Evolutionary conservation across 2,797 vertebrate genomes (phyloP).

Genomic region (Sebastolobus altivelis): DNA sequence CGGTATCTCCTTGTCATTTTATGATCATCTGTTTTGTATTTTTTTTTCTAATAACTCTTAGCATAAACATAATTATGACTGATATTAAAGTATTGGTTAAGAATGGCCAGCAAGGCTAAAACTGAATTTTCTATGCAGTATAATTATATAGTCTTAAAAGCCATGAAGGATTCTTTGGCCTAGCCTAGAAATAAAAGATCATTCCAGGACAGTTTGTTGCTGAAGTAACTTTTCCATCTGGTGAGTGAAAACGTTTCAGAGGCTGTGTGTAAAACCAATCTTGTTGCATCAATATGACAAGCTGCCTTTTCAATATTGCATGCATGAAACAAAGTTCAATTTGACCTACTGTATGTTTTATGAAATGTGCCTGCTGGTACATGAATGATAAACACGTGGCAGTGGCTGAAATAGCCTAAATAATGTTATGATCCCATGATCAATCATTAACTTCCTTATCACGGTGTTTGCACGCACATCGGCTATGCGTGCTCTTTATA

Average conservation of each 20-base stretch:
- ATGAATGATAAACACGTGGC: too few relatives aligned
- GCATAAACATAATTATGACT: too few relatives aligned
- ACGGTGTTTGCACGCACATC: neutral
- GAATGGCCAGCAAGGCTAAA: neutral
- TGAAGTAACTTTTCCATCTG: neutral
- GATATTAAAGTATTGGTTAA: too few relatives aligned
- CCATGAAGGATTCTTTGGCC: too few relatives aligned
- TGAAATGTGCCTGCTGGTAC: neutral
- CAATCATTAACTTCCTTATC: conserved; percentile 6
- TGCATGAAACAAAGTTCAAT: neutral
- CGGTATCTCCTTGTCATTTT: neutral
- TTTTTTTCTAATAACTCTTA: too few relatives aligned
- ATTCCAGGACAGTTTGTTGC: neutral
- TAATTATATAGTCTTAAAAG: neutral
- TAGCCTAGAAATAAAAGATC: neutral
- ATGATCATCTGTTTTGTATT: neutral
- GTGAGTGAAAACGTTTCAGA: neutral
- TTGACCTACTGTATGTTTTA: neutral
- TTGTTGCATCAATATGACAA: neutral
- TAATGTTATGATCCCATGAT: neutral
- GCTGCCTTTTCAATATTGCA: conserved; percentile 1
- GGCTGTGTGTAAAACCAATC: neutral
- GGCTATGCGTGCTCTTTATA: neutral
- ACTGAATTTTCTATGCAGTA: neutral
- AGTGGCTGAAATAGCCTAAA: too few relatives aligned